A percentile compares a stretch with the other conserved stretches of the same genome.
These are phyloP conservation scores for Petrolisthes cinctipes DNA, from an alignment of 2,888 invertebrate species.

Conservation along the genomic window DNA sequence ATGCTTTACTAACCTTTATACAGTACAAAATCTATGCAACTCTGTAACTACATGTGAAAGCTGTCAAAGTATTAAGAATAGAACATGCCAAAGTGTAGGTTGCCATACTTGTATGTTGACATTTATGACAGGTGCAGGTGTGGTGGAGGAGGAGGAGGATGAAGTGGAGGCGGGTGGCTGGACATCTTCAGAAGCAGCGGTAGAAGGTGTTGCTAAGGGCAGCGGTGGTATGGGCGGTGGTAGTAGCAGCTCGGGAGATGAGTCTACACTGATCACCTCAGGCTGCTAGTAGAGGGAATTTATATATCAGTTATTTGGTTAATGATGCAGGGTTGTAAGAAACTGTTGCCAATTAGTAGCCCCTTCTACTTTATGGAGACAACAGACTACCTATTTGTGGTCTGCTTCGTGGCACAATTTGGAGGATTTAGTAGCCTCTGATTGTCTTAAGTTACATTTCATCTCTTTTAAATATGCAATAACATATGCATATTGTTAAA, in stretches of 20 bases:
- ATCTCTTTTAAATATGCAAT: too few species aligned
- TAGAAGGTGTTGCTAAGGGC: conserved; percentile 38
- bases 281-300: conserved; percentile 17
- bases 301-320: too few species aligned
- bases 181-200: neutral
- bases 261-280: conserved; percentile 53
- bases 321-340: too few species aligned
- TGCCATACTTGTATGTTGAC: conserved; percentile 56
- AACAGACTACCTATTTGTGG: too few species aligned
- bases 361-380: too few species aligned
- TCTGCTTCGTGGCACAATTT: too few species aligned
- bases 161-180: conserved; percentile 14
- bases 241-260: conserved; percentile 44
- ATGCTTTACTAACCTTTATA: too few species aligned
- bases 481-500: too few species aligned
- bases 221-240: conserved; percentile 56
- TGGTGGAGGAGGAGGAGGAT: conserved; percentile 35
- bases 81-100: neutral
- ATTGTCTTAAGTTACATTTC: too few species aligned
- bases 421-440: too few species aligned
- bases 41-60: neutral
- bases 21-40: neutral
- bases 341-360: too few species aligned
- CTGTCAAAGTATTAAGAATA: neutral
- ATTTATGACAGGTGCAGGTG: conserved; percentile 49